Base-by-base conservation (phyloP, 2,888 invertebrate species). In the Calameuta idolon region DNA sequence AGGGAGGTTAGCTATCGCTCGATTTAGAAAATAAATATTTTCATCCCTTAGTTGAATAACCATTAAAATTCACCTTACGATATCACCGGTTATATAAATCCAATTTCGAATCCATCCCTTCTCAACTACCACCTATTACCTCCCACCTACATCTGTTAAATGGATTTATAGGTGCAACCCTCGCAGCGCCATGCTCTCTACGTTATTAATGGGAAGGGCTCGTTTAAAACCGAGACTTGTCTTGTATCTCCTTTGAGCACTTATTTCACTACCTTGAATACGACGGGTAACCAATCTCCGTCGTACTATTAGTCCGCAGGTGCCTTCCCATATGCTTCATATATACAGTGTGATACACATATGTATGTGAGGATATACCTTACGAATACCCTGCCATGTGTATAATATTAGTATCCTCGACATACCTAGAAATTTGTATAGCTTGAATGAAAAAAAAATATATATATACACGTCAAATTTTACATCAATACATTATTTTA, bases 151-250 rank as follows among this genome's bases (percentile, higher is more conserved):
- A 34, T 71, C 31, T 71, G 31, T 34, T 71, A 71, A 34, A 33
- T 71, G 31, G 34, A 71, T 71, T 71, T 71, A 71, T 71, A 71
- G 12, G 71, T 71, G 71, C 71, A 30, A 34, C 71, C 71, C 71
- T 34, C 71, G 71, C 3, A 71, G 34, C 71, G 31, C 9, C 71
- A 71, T 71, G 71, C 33, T 23, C 55, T 55, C 71, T 34, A 34
- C 71, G 71, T 71, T 71, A 71, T 71, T 71, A 33, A 71, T 71
- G 71, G 71, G 33, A 71, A 71, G 71, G 71, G 71, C 33, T 31
- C 33, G 71, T 71, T 55, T 71, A 34, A 34, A 31, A 23, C 33
- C 33, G 31, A 71, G 34, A 55, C 55, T 55, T 71, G 34, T 71
- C 71, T 71, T 71, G 31, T 71, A 71, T 71, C 71, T 71, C 31